A percentile compares a stretch with the other conserved stretches of the same genome.
phyloP scores from a whole-genome alignment of 2,113 vertebrate genomes.

The Hemibagrus wyckioides region DNA sequence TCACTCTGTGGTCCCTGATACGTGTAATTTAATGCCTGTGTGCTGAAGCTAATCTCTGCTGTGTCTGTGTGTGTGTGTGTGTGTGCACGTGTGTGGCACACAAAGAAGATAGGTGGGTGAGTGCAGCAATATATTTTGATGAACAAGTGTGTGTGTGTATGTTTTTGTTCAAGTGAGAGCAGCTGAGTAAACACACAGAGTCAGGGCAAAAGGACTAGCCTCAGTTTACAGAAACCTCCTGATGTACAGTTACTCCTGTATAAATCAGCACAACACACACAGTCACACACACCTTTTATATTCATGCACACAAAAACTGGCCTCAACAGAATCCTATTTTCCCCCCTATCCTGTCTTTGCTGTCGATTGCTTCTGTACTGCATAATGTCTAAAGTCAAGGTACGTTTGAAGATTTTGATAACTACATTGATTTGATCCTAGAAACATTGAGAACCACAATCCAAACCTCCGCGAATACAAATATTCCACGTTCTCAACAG shows the following conservation, averaged over 20 bases:
- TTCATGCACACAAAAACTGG: not conserved
- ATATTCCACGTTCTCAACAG: not conserved
- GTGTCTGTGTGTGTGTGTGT: not conserved
- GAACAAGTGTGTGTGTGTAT: slow-evolving; percentile 3
- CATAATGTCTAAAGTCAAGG: not conserved
- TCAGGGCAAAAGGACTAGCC: slow-evolving; percentile 27
- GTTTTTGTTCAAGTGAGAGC: slow-evolving; percentile 31
- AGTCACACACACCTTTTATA: not conserved
- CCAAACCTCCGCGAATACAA: not conserved
- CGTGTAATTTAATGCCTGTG: slow-evolving; percentile 21
- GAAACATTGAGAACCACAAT: not conserved
- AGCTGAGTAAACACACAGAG: slow-evolving; percentile 49
- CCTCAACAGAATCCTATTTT: not conserved
- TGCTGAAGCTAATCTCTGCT: slow-evolving; percentile 18
- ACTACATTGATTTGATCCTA: not conserved
- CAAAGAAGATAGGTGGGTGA: slow-evolving; percentile 25
- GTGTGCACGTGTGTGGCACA: not conserved
- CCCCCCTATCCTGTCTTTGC: not conserved
- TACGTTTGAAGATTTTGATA: not conserved
- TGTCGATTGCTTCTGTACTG: not conserved
- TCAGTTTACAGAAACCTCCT: slow-evolving; percentile 40
- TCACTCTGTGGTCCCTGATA: not conserved
- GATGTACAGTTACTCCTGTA: slow-evolving; percentile 34
- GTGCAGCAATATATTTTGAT: slow-evolving; percentile 29
- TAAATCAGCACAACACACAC: slow-evolving; percentile 32